A percentile compares a stretch with the other conserved stretches of the same genome.
These are phyloP conservation scores for Corydoras sp. DNA, from an alignment of 2,113 vertebrate genomes.

Conservation along the genomic window DNA sequence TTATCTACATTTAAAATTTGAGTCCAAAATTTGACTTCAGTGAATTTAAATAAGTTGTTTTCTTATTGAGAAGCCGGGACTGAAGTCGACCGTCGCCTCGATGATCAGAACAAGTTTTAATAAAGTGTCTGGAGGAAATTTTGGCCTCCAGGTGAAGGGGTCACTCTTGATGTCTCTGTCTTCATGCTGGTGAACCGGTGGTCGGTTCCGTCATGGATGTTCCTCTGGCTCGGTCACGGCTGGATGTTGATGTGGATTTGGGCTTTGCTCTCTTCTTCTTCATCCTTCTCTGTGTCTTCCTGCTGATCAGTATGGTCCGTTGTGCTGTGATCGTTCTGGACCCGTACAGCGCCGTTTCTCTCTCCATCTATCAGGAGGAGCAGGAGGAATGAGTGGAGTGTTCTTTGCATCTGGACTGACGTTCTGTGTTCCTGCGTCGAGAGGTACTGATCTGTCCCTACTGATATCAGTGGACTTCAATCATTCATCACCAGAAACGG, in stretches of 20 bases:
- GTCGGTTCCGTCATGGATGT: conserved; percentile 49
- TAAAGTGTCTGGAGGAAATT: not conserved
- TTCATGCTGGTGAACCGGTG: not conserved
- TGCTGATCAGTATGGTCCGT: conserved; percentile 65
- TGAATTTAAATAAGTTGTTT: not conserved
- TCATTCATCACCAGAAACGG: too few relatives aligned
- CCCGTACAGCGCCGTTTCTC: conserved; percentile 66
- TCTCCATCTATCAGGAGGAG: conserved; percentile 59
- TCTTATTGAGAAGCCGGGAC: not conserved
- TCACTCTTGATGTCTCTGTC: not conserved
- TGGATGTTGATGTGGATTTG: conserved; percentile 66
- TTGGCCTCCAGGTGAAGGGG: not conserved
- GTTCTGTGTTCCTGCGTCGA: too few relatives aligned
- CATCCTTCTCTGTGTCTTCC: conserved; percentile 66
- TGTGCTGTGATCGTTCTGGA: conserved; percentile 70
- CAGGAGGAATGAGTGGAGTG: conserved; percentile 44
- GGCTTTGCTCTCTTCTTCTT: conserved; percentile 72
- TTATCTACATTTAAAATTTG: not conserved
- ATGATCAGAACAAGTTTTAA: too few relatives aligned
- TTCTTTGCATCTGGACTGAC: too few relatives aligned
- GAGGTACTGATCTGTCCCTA: too few relatives aligned
- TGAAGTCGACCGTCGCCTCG: not conserved
- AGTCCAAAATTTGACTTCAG: not conserved
- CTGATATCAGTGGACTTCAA: too few relatives aligned
- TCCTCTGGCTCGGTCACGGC: conserved; percentile 1